Percentiles rank a stretch among this genome's conserved stretches.
Evolutionary conservation across 2,888 invertebrate species (phyloP).

Genomic region (Allygus modestus): DNA sequence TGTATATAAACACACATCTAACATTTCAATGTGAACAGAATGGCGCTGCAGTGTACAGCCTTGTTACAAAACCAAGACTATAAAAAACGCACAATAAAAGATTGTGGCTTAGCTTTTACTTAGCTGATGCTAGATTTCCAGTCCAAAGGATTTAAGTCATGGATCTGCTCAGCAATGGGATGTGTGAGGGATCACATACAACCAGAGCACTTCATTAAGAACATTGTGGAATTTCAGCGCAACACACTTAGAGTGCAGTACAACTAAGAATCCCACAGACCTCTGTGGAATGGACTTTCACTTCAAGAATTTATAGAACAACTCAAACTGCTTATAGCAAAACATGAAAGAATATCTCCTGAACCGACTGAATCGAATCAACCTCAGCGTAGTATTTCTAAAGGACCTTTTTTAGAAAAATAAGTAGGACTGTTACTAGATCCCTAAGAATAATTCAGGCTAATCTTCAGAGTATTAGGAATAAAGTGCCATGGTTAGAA

Average conservation of each 20-base stretch:
- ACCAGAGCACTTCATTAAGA: background rate
- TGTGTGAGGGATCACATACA: conserved; percentile 31
- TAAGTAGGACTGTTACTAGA: background rate
- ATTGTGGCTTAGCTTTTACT: conserved; percentile 4
- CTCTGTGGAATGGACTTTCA: conserved; percentile 21
- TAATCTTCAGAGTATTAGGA: background rate
- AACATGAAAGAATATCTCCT: background rate
- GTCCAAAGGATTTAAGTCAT: background rate
- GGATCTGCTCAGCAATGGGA: conserved; percentile 38
- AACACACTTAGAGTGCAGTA: background rate
- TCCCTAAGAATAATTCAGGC: background rate
- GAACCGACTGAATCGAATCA: too few species aligned
- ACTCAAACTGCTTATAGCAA: background rate
- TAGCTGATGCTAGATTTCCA: background rate
- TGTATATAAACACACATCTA: background rate
- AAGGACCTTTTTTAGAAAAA: background rate
- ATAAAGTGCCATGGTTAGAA: too few species aligned
- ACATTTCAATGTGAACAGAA: background rate
- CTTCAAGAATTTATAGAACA: conserved; percentile 5
- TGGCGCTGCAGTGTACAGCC: too few species aligned
- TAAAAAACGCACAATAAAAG: conserved; percentile 1
- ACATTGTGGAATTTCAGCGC: conserved; percentile 3
- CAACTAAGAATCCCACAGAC: background rate
- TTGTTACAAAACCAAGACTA: conserved; percentile 19
- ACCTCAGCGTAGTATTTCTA: background rate